Evolutionary conservation across 2,797 vertebrate genomes (phyloP), one percentile per base, ranked within the genome.

Genomic region (Enteromius paludinosus): DNA sequence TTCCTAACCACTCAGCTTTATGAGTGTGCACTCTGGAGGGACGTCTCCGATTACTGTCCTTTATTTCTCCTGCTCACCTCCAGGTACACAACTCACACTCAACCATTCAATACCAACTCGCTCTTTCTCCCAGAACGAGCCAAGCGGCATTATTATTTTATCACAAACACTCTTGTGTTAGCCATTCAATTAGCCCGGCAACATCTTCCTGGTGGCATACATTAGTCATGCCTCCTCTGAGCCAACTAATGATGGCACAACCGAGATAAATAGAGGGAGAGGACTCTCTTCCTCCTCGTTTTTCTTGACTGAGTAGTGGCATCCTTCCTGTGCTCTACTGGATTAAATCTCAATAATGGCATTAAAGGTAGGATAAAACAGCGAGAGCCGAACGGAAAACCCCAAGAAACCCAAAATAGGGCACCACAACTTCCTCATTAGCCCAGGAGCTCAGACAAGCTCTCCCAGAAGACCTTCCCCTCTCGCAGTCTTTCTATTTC

Each of bases 21-120:
- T 85, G 74, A 78, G 79, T 4, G 17, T 56, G 47, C 73, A 73
- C 79, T 78, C 79, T 25, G 45, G 47, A 43, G 84, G 54, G 54
- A 72, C 23, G 59, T 82, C 66, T 85, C 84, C 9, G 75, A 85
- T 85, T 82, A 85, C 84, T 78, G 68, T 64, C 84, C 80, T 70
- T 82, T 85, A 83, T 83, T 77, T 83, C 73, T 83, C 28, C 73
- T 35, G 81, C 81, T 70, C 81, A 83, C 81, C 81, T 83, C 62
- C 35, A 69, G 62, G 49, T 77, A 76, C 81, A 82, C 81, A 82
- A 77, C 81, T 77, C 65, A 77, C 81, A 70, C 81, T 83, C 65
- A 12, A 56, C 61, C 64, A 83, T 83, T 61, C 81, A 70, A 61
- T 68, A 77, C 41, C 41, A 59, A 61, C 73, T 69, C 41, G 35